Evolutionary conservation across 2,797 vertebrate genomes (phyloP).

Genomic region (Oceanodroma leucorhoa): DNA sequence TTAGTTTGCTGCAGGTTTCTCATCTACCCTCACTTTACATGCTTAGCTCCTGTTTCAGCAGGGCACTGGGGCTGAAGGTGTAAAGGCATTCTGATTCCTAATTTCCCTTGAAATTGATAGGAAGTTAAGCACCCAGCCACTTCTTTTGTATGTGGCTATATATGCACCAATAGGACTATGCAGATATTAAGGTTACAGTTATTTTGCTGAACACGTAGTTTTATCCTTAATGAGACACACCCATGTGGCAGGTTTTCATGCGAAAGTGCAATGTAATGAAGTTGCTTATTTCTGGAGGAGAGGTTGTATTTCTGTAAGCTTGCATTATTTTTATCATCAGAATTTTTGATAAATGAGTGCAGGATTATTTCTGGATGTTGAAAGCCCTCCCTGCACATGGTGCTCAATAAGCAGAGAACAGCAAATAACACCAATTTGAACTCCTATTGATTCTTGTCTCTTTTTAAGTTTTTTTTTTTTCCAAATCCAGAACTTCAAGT

Average conservation of each 20-base stretch:
- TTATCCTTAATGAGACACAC: neutral
- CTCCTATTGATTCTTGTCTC: neutral
- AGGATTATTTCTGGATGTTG: neutral
- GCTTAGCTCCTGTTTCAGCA: neutral
- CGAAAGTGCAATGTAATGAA: neutral
- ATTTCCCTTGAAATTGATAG: neutral
- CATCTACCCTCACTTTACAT: neutral
- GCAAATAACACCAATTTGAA: neutral
- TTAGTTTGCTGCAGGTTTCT: neutral
- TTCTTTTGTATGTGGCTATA: neutral
- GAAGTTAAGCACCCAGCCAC: neutral
- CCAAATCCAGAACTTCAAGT: neutral
- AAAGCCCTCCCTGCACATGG: accelerated
- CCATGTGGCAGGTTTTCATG: neutral
- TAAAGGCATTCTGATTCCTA: neutral
- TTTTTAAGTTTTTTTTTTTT: neutral
- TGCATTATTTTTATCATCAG: neutral
- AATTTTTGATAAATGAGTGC: neutral
- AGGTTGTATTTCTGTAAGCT: neutral
- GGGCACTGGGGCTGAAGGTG: neutral
- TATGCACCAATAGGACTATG: neutral
- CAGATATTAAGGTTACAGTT: neutral
- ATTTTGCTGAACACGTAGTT: neutral
- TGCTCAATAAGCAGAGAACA: neutral
- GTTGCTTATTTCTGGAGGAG: neutral